Percentiles rank a stretch among this genome's conserved stretches.
phyloP scores from a whole-genome alignment of 2,113 vertebrate species.

The Labeo rohita region DNA sequence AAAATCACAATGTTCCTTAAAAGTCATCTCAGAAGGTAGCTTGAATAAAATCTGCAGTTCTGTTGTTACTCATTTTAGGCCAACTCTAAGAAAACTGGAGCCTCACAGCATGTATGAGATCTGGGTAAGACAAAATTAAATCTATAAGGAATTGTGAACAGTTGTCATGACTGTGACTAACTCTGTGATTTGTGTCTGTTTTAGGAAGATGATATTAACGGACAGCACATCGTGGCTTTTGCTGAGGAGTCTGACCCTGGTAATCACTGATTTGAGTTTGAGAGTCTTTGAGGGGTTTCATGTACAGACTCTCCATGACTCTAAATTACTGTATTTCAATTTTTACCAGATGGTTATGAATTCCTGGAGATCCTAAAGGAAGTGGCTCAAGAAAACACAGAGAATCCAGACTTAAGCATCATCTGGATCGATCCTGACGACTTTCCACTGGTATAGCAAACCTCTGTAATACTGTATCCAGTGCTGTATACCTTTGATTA shows the following conservation, averaged over 20 bases:
- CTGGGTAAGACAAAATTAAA: constrained; percentile 77
- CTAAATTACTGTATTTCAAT: constrained; percentile 16
- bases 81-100: constrained; percentile 88
- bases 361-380: constrained; percentile 91
- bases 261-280: constrained; percentile 54
- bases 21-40: background rate
- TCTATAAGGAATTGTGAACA: background rate
- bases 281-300: background rate
- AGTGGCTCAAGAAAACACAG: constrained; percentile 88
- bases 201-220: constrained; percentile 89
- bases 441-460: constrained; percentile 85
- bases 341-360: constrained; percentile 84
- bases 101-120: constrained; percentile 92
- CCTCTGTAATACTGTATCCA: background rate
- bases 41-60: background rate
- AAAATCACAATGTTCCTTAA: background rate
- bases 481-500: background rate
- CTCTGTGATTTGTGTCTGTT: background rate
- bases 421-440: constrained; percentile 94
- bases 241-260: constrained; percentile 90
- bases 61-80: constrained; percentile 71
- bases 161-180: background rate
- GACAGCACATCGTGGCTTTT: constrained; percentile 93
- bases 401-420: constrained; percentile 92
- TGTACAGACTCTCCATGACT: background rate